Evolutionary conservation across 2,888 invertebrate species (phyloP).

Genomic region (Psylliodes chrysocephalus): DNA sequence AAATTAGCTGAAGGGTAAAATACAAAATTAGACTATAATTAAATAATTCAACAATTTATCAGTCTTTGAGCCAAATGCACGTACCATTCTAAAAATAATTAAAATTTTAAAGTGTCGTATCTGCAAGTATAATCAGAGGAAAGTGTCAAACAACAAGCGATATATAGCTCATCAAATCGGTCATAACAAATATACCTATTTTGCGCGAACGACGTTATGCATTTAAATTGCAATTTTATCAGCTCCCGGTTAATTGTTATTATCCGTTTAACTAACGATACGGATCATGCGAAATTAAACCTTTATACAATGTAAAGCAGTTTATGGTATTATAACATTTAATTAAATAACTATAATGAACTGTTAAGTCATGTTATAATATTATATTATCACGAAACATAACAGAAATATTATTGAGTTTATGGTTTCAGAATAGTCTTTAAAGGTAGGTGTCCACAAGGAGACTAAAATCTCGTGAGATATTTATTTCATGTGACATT

Average conservation of each 20-base stretch:
- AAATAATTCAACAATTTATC: too few species aligned
- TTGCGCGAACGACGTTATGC: neutral
- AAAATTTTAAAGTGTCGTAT: neutral
- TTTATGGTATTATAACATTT: conserved; percentile 14
- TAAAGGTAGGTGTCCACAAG: too few species aligned
- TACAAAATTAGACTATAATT: too few species aligned
- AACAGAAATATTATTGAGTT: neutral
- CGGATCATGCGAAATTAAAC: conserved; percentile 20
- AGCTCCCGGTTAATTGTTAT: conserved; percentile 15
- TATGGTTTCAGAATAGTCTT: too few species aligned
- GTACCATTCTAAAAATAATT: neutral
- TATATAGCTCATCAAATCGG: neutral
- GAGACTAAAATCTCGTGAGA: too few species aligned
- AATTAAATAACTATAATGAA: conserved; percentile 18
- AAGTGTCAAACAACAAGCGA: neutral
- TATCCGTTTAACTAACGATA: conserved; percentile 22
- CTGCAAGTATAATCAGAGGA: neutral
- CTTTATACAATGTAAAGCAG: conserved; percentile 11
- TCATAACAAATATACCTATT: neutral
- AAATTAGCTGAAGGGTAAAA: too few species aligned
- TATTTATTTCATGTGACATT: too few species aligned
- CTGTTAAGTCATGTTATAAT: too few species aligned
- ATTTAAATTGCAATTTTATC: conserved; percentile 25
- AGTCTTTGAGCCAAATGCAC: too few species aligned
- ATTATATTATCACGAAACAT: neutral